Percentiles rank a stretch among this genome's conserved stretches.
phyloP scores from a whole-genome alignment of 2,797 vertebrate species.

The Prunella strophiata region DNA sequence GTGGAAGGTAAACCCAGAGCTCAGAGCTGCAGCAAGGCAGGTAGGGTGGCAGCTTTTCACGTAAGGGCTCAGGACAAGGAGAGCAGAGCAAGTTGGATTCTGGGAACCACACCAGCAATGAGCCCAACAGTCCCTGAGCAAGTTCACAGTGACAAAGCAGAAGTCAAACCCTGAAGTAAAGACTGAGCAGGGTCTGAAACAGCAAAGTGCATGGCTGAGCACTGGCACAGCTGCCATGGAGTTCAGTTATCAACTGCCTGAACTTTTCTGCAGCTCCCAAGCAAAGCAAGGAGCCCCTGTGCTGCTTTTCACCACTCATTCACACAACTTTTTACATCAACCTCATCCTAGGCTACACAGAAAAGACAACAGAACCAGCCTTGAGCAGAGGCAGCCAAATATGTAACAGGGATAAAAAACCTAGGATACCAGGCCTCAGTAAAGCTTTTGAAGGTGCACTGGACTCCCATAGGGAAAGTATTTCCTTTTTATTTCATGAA shows the following conservation, averaged over 20 bases:
- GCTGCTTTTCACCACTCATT: not conserved
- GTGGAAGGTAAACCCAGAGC: not conserved
- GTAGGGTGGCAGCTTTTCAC: not conserved
- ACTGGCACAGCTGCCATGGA: not conserved
- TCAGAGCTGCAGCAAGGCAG: not conserved
- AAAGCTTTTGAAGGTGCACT: not conserved
- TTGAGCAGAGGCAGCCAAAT: not conserved
- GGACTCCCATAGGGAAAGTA: not conserved
- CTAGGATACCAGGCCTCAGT: not conserved
- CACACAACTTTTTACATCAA: not conserved
- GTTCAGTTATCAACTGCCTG: not conserved
- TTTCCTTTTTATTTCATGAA: not conserved
- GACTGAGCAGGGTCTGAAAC: not conserved
- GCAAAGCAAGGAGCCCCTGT: not conserved
- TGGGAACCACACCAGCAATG: not conserved
- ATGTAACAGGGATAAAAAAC: not conserved
- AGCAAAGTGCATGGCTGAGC: not conserved
- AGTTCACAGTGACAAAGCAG: not conserved
- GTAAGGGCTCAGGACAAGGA: not conserved
- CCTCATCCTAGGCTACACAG: not conserved
- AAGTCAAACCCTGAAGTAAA: not conserved
- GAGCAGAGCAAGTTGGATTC: not conserved
- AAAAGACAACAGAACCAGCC: not conserved
- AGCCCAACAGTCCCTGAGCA: not conserved
- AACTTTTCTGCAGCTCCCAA: not conserved